These are phyloP conservation scores for Gopherus flavomarginatus DNA, from an alignment of 2,113 vertebrate species.

Conservation along the genomic window DNA sequence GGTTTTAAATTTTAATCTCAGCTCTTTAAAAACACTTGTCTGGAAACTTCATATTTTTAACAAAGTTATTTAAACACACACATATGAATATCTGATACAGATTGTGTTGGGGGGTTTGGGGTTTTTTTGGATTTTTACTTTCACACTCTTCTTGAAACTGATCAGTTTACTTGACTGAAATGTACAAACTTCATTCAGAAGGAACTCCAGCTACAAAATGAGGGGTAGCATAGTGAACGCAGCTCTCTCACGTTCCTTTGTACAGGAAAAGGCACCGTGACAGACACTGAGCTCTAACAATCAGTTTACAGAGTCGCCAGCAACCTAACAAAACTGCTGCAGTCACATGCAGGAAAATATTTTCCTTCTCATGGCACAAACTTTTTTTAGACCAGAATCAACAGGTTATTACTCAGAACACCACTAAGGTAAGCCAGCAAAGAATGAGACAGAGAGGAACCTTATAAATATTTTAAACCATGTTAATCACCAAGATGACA, in stretches of 20 bases:
- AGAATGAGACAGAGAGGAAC: not conserved
- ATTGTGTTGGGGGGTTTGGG: not conserved
- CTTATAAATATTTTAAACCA: not conserved
- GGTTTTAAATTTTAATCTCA: not conserved
- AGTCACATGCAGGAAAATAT: not conserved
- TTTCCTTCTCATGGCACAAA: constrained; percentile 8
- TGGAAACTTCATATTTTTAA: not conserved
- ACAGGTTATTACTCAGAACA: not conserved
- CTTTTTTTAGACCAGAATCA: not conserved
- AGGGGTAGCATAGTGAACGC: not conserved
- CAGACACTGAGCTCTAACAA: fast-evolving
- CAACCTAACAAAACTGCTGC: fast-evolving
- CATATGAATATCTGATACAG: fast-evolving
- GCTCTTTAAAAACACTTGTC: not conserved
- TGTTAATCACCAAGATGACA: not conserved
- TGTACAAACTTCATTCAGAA: not conserved
- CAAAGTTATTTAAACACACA: not conserved
- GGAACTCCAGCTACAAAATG: not conserved
- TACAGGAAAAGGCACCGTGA: not conserved
- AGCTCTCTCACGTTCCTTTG: not conserved
- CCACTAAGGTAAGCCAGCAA: not conserved
- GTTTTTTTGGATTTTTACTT: not conserved
- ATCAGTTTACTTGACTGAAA: not conserved
- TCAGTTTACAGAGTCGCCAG: not conserved
- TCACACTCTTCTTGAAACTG: fast-evolving